A percentile compares a stretch with the other conserved stretches of the same genome.
phyloP scores from a whole-genome alignment of 2,113 vertebrate genomes.

The Planiliza haematocheilus region DNA sequence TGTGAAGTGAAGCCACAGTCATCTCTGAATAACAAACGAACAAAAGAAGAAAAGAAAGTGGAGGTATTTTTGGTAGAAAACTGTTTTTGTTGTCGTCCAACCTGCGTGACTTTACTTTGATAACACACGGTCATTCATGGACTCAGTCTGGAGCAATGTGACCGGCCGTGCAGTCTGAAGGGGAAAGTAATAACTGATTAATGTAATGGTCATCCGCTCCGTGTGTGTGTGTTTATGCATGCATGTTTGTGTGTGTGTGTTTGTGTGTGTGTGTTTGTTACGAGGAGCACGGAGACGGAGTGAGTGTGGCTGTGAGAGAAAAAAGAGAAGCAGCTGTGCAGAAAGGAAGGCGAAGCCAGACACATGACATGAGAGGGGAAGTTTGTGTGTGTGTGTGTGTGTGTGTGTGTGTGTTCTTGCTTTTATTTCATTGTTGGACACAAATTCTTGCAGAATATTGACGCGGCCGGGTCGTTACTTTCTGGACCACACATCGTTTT shows the following conservation, averaged over 20 bases:
- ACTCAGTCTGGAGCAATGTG: too few relatives aligned
- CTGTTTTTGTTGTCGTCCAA: too few relatives aligned
- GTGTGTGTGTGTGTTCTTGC: too few relatives aligned
- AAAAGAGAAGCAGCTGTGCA: conserved; percentile 26
- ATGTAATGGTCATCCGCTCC: neutral
- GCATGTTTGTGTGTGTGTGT: neutral
- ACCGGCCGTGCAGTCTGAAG: neutral
- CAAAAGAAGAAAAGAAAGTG: too few relatives aligned
- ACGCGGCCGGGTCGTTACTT: too few relatives aligned
- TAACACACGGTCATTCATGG: neutral
- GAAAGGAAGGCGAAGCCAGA: conserved; percentile 17
- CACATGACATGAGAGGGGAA: conserved; percentile 29
- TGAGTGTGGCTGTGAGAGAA: neutral
- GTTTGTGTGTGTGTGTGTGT: neutral
- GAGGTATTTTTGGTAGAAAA: too few relatives aligned
- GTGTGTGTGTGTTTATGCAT: neutral
- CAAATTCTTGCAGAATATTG: too few relatives aligned
- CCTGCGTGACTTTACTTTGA: neutral
- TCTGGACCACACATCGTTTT: too few relatives aligned
- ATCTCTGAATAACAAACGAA: too few relatives aligned
- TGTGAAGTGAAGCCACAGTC: too few relatives aligned
- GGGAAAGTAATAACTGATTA: neutral
- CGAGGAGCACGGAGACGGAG: neutral
- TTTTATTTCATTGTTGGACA: too few relatives aligned
- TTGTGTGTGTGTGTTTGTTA: neutral